Evolutionary conservation across 2,888 invertebrate species (phyloP).

Genomic region (Callyntrura guangdongensis): DNA sequence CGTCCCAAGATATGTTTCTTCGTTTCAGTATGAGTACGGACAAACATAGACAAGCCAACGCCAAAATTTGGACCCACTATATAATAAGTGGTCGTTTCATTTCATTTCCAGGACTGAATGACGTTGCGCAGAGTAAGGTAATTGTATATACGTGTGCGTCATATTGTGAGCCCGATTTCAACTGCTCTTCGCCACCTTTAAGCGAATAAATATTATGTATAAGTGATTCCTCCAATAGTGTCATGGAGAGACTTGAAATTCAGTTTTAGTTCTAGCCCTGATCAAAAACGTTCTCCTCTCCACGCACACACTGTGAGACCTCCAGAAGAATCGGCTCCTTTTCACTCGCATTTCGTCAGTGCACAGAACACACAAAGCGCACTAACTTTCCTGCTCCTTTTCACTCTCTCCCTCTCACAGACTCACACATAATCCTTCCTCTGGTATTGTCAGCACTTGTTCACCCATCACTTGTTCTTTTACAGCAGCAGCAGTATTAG

Average conservation of each 20-base stretch:
- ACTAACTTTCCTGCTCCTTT: neutral
- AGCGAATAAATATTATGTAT: conserved; percentile 60
- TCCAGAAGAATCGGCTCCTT: conserved; percentile 64
- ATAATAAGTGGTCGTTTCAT: conserved; percentile 49
- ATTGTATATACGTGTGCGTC: conserved; percentile 7
- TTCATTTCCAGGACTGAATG: conserved; percentile 56
- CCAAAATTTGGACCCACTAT: neutral
- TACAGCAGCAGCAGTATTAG: conserved; percentile 11
- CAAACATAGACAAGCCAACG: neutral
- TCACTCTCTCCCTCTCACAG: conserved; percentile 37
- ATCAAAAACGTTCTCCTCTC: conserved; percentile 59
- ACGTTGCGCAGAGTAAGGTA: conserved; percentile 45
- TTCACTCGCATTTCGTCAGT: neutral
- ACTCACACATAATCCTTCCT: conserved; percentile 72
- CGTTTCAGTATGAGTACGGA: too few relatives aligned
- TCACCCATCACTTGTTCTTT: conserved; percentile 78
- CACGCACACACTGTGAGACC: conserved; percentile 37
- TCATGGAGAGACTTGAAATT: conserved; percentile 66
- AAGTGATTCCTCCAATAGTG: conserved; percentile 43
- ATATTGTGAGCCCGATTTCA: conserved; percentile 56
- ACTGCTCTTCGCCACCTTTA: conserved; percentile 49
- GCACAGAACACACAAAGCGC: neutral
- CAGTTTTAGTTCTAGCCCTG: conserved; percentile 67
- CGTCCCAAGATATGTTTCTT: neutral
- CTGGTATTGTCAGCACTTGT: conserved; percentile 78